phyloP scores from a whole-genome alignment of 2,888 invertebrate genomes.

The Pristionchus japonicus region DNA sequence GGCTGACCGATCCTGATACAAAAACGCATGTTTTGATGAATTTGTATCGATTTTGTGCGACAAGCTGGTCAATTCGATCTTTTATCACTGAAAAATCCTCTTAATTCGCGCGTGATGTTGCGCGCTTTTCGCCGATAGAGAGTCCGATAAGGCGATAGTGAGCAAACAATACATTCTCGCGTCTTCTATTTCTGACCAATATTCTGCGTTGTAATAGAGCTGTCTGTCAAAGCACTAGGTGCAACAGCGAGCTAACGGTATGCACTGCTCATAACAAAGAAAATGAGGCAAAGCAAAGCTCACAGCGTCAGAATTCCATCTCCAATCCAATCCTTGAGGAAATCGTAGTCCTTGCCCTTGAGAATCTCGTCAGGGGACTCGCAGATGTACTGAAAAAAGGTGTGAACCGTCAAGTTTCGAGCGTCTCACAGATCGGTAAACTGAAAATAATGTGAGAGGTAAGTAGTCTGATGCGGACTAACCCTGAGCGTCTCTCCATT shows the following conservation, averaged over 20 bases:
- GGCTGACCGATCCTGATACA: not conserved
- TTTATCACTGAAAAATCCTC: too few relatives aligned
- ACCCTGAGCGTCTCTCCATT: slow-evolving; percentile 33
- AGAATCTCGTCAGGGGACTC: slow-evolving; percentile 69
- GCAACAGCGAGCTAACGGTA: not conserved
- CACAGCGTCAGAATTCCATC: slow-evolving; percentile 76
- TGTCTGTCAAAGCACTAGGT: not conserved
- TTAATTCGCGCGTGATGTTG: too few relatives aligned
- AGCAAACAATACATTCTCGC: not conserved
- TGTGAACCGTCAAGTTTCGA: too few relatives aligned
- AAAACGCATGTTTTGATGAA: too few relatives aligned
- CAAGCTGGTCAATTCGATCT: too few relatives aligned
- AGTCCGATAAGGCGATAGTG: not conserved
- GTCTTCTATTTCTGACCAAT: not conserved
- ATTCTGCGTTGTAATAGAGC: not conserved
- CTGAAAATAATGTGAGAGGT: too few relatives aligned
- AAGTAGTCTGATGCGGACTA: too few relatives aligned
- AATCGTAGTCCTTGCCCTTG: slow-evolving; percentile 76
- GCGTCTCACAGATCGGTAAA: too few relatives aligned
- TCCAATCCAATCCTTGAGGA: slow-evolving; percentile 77
- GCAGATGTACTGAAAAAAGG: slow-evolving; percentile 63
- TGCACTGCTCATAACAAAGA: not conserved
- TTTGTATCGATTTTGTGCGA: too few relatives aligned
- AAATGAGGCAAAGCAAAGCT: not conserved
- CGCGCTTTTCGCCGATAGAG: not conserved